Percentiles rank a stretch among this genome's conserved stretches.
phyloP scores from a whole-genome alignment of 2,888 invertebrate genomes.

The Yponomeuta cagnagella region DNA sequence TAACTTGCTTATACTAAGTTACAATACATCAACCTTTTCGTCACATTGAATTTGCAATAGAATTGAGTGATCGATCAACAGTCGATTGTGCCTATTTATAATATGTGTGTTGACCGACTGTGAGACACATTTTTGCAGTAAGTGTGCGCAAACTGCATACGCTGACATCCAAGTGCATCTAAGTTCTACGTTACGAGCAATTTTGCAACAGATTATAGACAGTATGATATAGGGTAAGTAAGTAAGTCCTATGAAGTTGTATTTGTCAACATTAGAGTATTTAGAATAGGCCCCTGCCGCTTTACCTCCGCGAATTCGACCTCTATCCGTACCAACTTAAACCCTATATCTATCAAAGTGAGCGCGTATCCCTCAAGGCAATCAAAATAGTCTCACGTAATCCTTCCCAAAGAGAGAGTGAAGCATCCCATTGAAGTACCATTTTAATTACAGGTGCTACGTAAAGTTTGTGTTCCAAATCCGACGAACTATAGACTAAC shows the following conservation, averaged over 20 bases:
- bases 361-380: not conserved
- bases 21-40: no score
- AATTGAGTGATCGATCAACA: no score
- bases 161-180: not conserved
- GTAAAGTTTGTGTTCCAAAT: slow-evolving; percentile 16
- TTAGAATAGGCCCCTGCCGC: not conserved
- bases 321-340: not conserved
- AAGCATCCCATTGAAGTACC: slow-evolving; percentile 32
- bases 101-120: not conserved
- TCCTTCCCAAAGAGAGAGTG: not conserved
- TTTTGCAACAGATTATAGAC: no score
- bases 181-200: no score
- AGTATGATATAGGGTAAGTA: no score
- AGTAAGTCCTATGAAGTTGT: no score
- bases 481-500: slow-evolving; percentile 39
- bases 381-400: not conserved
- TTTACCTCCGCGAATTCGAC: no score
- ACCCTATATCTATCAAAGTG: not conserved
- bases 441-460: slow-evolving; percentile 56
- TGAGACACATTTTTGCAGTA: not conserved
- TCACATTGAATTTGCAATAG: no score
- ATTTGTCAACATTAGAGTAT: not conserved
- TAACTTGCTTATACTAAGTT: no score
- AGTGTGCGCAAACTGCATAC: not conserved
- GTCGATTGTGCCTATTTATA: no score